A percentile compares a stretch with the other conserved stretches of the same genome.
phyloP scores from a whole-genome alignment of 2,797 vertebrate species.

The Myotis vivesi region DNA sequence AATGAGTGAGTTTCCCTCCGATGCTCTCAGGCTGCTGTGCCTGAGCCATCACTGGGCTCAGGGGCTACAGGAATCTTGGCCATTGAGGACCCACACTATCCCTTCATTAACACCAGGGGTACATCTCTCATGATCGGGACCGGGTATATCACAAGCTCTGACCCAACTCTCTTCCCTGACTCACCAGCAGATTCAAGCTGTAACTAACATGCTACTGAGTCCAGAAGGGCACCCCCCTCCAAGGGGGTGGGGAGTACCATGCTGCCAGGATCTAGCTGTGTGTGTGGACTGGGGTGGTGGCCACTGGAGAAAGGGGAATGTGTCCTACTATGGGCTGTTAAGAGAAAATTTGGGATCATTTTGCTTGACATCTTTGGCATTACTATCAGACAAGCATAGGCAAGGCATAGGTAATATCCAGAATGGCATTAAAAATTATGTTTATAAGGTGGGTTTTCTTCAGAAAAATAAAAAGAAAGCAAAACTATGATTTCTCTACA shows the following conservation, averaged over 20 bases:
- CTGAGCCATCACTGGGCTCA: background rate
- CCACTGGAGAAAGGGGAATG: background rate
- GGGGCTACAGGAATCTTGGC: background rate
- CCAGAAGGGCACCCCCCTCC: background rate
- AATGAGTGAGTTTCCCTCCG: background rate
- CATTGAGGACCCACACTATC: fast-evolving
- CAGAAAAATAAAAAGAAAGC: slow-evolving; percentile 19
- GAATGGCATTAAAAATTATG: background rate
- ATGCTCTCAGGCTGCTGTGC: background rate
- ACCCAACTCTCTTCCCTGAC: background rate
- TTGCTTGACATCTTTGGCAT: background rate
- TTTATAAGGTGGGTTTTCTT: background rate
- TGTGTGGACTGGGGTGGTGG: background rate
- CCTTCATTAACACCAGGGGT: background rate
- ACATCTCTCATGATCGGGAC: background rate
- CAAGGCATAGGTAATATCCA: background rate
- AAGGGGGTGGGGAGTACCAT: too few relatives aligned
- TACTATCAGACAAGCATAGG: background rate
- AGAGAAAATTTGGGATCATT: background rate
- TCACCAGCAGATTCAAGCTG: background rate
- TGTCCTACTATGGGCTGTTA: background rate
- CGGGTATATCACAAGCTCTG: background rate
- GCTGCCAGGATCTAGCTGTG: background rate
- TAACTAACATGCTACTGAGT: background rate
- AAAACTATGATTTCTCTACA: slow-evolving; percentile 17